Evolutionary conservation across 2,888 invertebrate species (phyloP), one percentile per base, ranked within the genome.

Genomic region (Petrolisthes manimaculis): DNA sequence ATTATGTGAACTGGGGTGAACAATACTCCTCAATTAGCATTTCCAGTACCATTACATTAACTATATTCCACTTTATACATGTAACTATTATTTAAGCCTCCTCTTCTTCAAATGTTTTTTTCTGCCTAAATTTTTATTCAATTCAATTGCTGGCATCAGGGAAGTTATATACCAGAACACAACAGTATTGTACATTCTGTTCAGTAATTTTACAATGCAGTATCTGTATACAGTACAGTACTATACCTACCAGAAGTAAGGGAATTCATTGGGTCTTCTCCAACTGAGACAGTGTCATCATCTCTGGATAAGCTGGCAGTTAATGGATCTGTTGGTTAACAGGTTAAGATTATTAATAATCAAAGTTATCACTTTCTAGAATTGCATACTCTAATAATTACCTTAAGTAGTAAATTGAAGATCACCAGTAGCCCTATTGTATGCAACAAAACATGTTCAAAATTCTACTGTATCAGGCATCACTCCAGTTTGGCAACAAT

Each of bases 261-360:
- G 75, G 74, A 71, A 75, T 61, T 86, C 51, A 82, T 82, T 69
- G 86, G 86, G 4, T 86, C 86, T 54, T 86, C 86, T 56, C 86
- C 86, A 56, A 86, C 86, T 12, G 86, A 86, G 5, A 86, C 86
- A 8, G 86, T 77, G 67, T 86, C 86, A 54, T 86, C 82, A 71
- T 86, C 86, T 37, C 61, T 86, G 18, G 86, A 75, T 54, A 86
- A 82, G 69, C 77, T 81, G 74, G 86, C 86, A 75, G 86, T 82
- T 75, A 86, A 74, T 5, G 86, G 86, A 75, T 86, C 86, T 86
- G 71, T 14, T n/a, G 21, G 21, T 9, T 14, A 61, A 18, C 12
- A 61, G 37, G 67, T 24, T 37, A 61, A 14, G 37, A 6, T 18
- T 55, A 83, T 9, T n/a, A 55, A 67, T 21, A 12, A 6, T n/a